Conservation (phyloP, 2,888 invertebrate species). For the Pediacus dermestoides region DNA sequence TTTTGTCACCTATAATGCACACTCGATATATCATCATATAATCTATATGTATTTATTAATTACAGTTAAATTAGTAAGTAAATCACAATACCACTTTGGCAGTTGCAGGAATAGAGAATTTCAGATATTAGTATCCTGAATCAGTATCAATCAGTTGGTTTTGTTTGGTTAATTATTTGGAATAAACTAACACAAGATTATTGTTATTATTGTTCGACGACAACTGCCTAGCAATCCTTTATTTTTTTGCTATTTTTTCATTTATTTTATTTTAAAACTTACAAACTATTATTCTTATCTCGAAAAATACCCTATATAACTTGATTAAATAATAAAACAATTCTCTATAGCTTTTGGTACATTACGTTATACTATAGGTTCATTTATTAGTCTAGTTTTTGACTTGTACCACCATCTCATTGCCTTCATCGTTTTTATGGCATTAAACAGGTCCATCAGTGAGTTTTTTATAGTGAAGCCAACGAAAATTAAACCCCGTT, state of each 20-base stretch:
- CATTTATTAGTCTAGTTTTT: constrained; percentile 37
- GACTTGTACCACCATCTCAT: constrained; percentile 37
- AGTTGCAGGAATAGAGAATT: too few relatives aligned
- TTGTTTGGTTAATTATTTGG: too few relatives aligned
- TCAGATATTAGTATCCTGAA: too few relatives aligned
- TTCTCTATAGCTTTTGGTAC: constrained; percentile 43
- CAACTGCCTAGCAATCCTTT: constrained; percentile 24
- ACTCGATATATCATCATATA: constrained; percentile 42
- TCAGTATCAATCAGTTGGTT: too few relatives aligned
- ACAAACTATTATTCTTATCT: constrained; percentile 28
- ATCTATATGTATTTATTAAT: constrained; percentile 24
- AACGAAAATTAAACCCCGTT: too few relatives aligned
- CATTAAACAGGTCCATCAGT: too few relatives aligned
- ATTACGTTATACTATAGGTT: constrained; percentile 34
- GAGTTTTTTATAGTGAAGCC: too few relatives aligned
- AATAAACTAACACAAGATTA: too few relatives aligned
- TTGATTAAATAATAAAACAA: constrained; percentile 40
- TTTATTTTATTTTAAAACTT: constrained; percentile 24
- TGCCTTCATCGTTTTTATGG: too few relatives aligned
- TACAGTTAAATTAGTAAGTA: constrained; percentile 41
- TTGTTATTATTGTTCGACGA: too few relatives aligned
- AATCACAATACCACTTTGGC: constrained; percentile 43
- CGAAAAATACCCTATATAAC: constrained; percentile 39
- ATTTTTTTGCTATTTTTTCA: constrained; percentile 23
- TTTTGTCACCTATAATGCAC: constrained; percentile 39